Percentiles rank a stretch among this genome's conserved stretches.
Evolutionary conservation across 2,888 invertebrate species (phyloP).

Genomic region (Dromius quadrimaculatus): DNA sequence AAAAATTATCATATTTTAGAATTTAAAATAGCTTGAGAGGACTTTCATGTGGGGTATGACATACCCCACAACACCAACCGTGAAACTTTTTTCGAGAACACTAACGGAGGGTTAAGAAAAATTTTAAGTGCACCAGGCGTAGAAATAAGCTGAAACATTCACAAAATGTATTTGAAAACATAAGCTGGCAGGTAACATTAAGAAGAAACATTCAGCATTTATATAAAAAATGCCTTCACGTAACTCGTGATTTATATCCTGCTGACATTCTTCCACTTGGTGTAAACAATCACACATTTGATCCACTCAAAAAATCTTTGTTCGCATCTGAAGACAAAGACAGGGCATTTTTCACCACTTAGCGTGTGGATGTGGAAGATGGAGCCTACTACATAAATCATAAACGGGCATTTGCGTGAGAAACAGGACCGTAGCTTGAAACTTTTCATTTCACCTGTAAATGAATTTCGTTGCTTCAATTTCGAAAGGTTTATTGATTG

Average conservation of each 20-base stretch:
- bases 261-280: conserved; percentile 35
- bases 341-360: conserved; percentile 38
- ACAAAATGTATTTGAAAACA: conserved; percentile 30
- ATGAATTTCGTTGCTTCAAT: conserved; percentile 7
- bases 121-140: background rate
- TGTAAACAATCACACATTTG: conserved; percentile 38
- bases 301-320: conserved; percentile 35
- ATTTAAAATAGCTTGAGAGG: no score
- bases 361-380: background rate
- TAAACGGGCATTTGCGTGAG: conserved; percentile 29
- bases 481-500: conserved; percentile 14
- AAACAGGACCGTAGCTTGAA: conserved; percentile 24
- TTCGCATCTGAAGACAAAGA: conserved; percentile 24
- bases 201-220: conserved; percentile 31
- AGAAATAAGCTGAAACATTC: conserved; percentile 16
- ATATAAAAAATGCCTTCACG: conserved; percentile 28
- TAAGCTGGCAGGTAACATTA: conserved; percentile 28
- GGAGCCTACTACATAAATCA: conserved; percentile 24
- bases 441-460: conserved; percentile 32
- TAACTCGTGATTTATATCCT: conserved; percentile 37
- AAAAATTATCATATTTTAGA: no score
- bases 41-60: no score
- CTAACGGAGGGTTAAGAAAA: no score
- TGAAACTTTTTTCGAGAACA: no score
- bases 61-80: no score